Evolutionary conservation across 2,797 vertebrate genomes (phyloP), one percentile per base, ranked within the genome.

Genomic region (Spinibarbus caldwelli): DNA sequence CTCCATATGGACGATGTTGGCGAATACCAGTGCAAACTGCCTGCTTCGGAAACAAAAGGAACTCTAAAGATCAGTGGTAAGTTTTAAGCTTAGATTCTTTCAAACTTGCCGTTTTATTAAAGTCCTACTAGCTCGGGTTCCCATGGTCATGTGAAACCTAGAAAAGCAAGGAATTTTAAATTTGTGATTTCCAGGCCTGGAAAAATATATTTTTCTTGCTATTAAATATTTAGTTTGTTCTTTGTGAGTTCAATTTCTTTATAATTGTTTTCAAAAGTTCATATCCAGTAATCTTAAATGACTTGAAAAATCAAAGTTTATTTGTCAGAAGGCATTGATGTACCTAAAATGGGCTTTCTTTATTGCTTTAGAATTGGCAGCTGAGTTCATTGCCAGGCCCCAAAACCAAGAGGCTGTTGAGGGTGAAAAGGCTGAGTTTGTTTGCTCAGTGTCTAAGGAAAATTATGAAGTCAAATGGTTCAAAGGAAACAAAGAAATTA

Each of bases 391-490:
- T 86, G 93, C 96, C 71, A 96, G 95, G 87, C 98, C 98, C 83
- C 97, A 99, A 92, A 98, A 96, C 91, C 93, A 97, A 93, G 97
- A 98, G 88, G 96, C 96, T 36, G 95, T 99, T 90, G 97, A 98
- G 89, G 97, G 97, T 64, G 97, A 99, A 90, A 97, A 96, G 90
- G 98, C 96, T 5, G 97, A 99, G 93, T 99, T 99, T 88, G 87
- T 92, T 86, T 99, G 98, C 92, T 95, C 98, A 0, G 97, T 99
- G 83, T 99, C 98, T 81, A 99, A 99, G 88, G 98, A 99, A 45
- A 96, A 94, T 45, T 97, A 97, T 62, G 92, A 96, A 86, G 97
- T 98, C 10, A 96, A 96, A 83, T 99, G 98, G 98, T 95, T 98
- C 88, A 95, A 94, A 86, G 96, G 94, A 23, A 94, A 96, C 85